phyloP scores from a whole-genome alignment of 37 sponge, comb jelly and placozoan genomes.

The Hormiphora californensis region DNA sequence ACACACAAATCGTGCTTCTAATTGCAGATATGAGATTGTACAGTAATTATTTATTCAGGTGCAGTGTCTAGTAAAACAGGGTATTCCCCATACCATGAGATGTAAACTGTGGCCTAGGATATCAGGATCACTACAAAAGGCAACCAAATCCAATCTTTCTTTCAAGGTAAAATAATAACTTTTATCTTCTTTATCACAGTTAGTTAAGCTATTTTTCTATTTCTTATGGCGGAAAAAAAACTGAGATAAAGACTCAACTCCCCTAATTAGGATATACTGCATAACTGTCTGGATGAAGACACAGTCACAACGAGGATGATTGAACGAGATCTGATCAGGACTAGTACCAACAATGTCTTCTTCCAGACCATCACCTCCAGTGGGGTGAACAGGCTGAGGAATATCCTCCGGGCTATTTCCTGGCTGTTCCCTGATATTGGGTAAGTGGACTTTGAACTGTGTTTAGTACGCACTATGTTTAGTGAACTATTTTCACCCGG shows the following conservation, averaged over 20 bases:
- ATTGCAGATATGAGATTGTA: not conserved
- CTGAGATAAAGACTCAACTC: too few relatives aligned
- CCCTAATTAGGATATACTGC: constrained; percentile 55
- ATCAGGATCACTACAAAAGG: not conserved
- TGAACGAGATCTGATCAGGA: constrained; percentile 44
- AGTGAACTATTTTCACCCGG: not conserved
- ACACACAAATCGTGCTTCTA: too few relatives aligned
- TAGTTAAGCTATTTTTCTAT: not conserved
- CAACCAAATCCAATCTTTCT: not conserved
- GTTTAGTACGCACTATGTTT: not conserved
- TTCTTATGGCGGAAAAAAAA: too few relatives aligned
- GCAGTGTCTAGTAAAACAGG: constrained; percentile 15
- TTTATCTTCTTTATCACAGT: not conserved
- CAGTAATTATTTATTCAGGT: constrained; percentile 2
- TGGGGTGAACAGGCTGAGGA: constrained; percentile 57
- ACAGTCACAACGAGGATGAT: constrained; percentile 48
- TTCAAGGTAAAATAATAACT: not conserved
- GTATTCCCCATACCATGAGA: constrained; percentile 26
- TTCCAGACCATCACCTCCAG: constrained; percentile 24
- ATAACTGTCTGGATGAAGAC: constrained; percentile 45
- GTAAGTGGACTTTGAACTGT: not conserved
- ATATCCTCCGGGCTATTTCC: constrained; percentile 50
- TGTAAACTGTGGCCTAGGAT: constrained; percentile 33
- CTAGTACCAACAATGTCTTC: constrained; percentile 52
- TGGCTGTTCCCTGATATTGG: constrained; percentile 60